Evolutionary conservation across 2,113 vertebrate genomes (phyloP), one percentile per base, ranked within the genome.

Genomic region (Ammospiza caudacuta): DNA sequence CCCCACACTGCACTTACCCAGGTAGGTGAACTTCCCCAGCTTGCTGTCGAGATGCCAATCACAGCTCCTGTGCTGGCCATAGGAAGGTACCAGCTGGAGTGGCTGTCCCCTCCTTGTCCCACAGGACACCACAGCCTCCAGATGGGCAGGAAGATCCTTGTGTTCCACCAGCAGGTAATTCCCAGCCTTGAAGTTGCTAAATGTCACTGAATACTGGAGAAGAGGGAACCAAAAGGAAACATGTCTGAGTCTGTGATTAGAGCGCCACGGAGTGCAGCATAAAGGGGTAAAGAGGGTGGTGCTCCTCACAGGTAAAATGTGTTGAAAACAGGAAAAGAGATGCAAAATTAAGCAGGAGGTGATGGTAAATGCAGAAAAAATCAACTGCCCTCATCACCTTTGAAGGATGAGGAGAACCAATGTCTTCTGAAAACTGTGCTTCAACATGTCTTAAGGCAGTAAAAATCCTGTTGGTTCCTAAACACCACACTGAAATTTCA

Each of bases 131-230:
- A 87, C 33, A 22, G 98, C 76, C 19, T 97, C 95, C 25, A 91
- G 46, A 22, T 90, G 37, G 10, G 76, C 35, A 23, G 96, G 95
- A 22, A 96, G 12, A 16, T 95, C 80, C 23, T 61, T 44, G 84
- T 98, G 98, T 52, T 96, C 92, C 72, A 98, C 16, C 52, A 98
- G 88, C 49, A 98, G 92, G 66, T 97, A 96, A 88, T 87, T 97
- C 33, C 97, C 97, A 64, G 72, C n/a, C 28, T 4, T 43, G 83
- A 98, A 98, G 89, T 55, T 96, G 91, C 92, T 97, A 80, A 98
- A 97, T 3, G 97, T 97, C 59, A 96, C 98, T n/a, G 94, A 97
- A 74, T 98, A 98, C 98, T 98, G 61, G 41, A 82, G 58, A 41
- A 58, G 49, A 97, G 13, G 31, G n/a, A 92, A 95, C 22, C 35